A percentile compares a stretch with the other conserved stretches of the same genome.
These are phyloP conservation scores for Hemithea aestivaria DNA, from an alignment of 2,888 invertebrate genomes.

Conservation along the genomic window DNA sequence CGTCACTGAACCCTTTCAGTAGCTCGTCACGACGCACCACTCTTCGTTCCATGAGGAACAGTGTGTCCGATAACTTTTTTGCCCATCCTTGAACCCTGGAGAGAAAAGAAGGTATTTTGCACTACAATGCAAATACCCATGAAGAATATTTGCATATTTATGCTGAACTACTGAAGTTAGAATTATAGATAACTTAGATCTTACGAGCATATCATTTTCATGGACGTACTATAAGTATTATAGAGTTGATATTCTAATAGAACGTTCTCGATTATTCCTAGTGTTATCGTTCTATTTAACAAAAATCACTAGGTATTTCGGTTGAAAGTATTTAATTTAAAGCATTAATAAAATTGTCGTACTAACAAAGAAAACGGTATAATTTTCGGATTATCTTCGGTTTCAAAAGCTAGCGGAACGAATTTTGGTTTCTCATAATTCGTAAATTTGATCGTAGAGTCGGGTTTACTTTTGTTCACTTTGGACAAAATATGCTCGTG, in stretches of 20 bases:
- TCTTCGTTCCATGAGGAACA: constrained; percentile 47
- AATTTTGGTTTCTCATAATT: constrained; percentile 47
- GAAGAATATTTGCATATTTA: no score
- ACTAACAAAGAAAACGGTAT: constrained; percentile 55
- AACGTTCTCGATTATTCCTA: no score
- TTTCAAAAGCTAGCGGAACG: constrained; percentile 35
- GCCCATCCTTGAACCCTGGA: constrained; percentile 62
- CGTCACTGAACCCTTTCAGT: constrained; percentile 48
- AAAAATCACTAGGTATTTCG: no score
- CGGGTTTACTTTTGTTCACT: constrained; percentile 45
- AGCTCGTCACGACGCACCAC: constrained; percentile 54
- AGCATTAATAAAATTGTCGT: no score
- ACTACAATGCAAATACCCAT: neutral
- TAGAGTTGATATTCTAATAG: no score
- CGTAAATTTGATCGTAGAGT: constrained; percentile 47
- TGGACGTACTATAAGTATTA: no score
- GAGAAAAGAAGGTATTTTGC: neutral
- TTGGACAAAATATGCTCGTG: constrained; percentile 45
- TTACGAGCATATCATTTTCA: no score
- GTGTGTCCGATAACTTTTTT: constrained; percentile 45
- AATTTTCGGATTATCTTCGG: constrained; percentile 35
- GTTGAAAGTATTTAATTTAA: no score
- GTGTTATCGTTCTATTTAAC: no score
- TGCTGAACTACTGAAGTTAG: no score
- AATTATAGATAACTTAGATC: no score